These are phyloP conservation scores for Melanotaenia trifasciata DNA, from an alignment of 2,797 vertebrate species.

Conservation along the genomic window DNA sequence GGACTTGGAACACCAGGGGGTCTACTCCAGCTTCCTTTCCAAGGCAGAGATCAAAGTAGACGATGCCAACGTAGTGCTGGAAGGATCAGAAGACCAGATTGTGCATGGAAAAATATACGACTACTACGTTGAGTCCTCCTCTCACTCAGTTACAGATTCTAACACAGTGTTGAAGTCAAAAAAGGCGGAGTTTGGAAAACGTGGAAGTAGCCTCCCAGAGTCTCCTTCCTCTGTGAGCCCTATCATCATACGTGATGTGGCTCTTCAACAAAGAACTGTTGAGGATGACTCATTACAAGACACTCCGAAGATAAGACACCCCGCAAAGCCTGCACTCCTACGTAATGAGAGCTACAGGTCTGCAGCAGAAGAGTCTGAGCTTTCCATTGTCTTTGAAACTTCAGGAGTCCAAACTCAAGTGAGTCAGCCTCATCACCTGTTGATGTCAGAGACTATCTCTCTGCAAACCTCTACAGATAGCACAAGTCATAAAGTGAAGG, in stretches of 20 bases:
- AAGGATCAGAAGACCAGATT: slow-evolving; percentile 56
- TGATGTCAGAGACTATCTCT: slow-evolving; percentile 29
- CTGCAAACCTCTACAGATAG: slow-evolving; percentile 38
- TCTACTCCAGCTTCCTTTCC: slow-evolving; percentile 87
- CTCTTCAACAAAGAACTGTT: slow-evolving; percentile 36
- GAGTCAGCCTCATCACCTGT: slow-evolving; percentile 6
- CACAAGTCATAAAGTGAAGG: slow-evolving; percentile 2
- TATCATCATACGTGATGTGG: slow-evolving; percentile 74
- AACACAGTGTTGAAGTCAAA: slow-evolving; percentile 53
- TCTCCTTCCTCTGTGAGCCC: slow-evolving; percentile 66
- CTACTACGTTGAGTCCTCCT: slow-evolving; percentile 87
- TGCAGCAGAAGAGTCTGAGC: slow-evolving; percentile 80
- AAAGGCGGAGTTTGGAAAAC: slow-evolving; percentile 47
- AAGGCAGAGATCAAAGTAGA: slow-evolving; percentile 87
- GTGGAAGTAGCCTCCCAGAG: slow-evolving; percentile 42
- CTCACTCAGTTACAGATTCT: slow-evolving; percentile 75
- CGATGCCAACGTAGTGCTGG: slow-evolving; percentile 81
- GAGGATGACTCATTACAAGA: slow-evolving; percentile 31
- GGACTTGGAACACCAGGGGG: slow-evolving; percentile 62
- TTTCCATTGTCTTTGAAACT: slow-evolving; percentile 69
- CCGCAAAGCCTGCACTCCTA: slow-evolving; percentile 63
- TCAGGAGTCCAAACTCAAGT: background rate
- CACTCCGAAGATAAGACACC: slow-evolving; percentile 43
- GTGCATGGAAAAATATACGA: slow-evolving; percentile 90
- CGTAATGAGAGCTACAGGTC: slow-evolving; percentile 85